Base-by-base conservation (phyloP, 2,113 vertebrate species). In the Psammodynastes pulverulentus region DNA sequence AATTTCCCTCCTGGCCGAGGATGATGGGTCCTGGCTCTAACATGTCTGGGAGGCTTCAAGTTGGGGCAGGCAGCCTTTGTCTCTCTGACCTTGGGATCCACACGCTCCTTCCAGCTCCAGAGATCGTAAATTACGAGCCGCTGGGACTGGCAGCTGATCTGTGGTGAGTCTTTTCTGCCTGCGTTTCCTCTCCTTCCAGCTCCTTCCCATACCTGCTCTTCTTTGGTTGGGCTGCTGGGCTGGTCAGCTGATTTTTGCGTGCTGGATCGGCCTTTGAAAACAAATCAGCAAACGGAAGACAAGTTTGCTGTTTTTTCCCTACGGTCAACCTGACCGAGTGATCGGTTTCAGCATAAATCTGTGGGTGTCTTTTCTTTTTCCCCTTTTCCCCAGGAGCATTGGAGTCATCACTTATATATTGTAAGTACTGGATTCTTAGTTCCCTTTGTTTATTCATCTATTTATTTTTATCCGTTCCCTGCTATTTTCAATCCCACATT, bases 341-440 rank as follows among this genome's bases (percentile, higher is more conserved):
- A 21, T 79, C 39, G 67, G 19, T 8, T 39, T 79, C 17, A 19
- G 34, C 67, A 39, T 39, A 79, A 79, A 79, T 8, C 34, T 39
- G 2, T 79, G 67, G 5, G 34, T 39, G 67, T 79, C 0, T 58
- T 58, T 56, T 19, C n/a, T 79, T 72, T 39, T 39, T 21, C 8
- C 26, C 21, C 97, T 87, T 97, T 46, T 95, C 97, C 97, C 49
- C 95, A 99, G 99, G 99, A 99, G 98, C 96, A 98, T 99, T 19
- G 99, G 99, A 88, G 99, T 99, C 96, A 99, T 99, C 97, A 99
- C 99, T 87, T 99, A 99, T 92, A 98, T 99, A 94, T 97, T 99
- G 99, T 99, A 97, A 99, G 99, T 99, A 96, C 72, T 4, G 29
- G 15, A 39, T 89, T 87, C 1, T 0, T 46, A 13, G 12, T 43